These are phyloP conservation scores for Charina bottae DNA, from an alignment of 2,113 vertebrate genomes.

Conservation along the genomic window DNA sequence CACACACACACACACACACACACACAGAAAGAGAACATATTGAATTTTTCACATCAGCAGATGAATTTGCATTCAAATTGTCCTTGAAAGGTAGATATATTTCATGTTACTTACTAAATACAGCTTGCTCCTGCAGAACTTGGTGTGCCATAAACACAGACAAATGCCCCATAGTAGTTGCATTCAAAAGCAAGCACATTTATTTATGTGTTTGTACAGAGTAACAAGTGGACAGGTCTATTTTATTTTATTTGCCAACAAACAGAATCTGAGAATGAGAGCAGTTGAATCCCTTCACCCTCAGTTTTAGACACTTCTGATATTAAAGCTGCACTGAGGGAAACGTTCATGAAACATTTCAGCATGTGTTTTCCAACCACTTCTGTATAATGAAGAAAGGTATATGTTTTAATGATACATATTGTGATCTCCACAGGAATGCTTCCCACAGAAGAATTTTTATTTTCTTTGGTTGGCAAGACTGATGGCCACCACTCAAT, in stretches of 20 bases:
- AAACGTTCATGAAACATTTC: neutral
- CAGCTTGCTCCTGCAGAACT: neutral
- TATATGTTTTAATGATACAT: neutral
- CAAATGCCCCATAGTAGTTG: neutral
- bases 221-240: no score
- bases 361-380: neutral
- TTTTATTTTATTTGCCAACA: neutral
- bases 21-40: neutral
- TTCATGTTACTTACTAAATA: neutral
- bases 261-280: no score
- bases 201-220: neutral
- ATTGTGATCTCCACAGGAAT: neutral
- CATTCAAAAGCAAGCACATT: neutral
- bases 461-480: neutral
- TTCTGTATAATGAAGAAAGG: neutral
- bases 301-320: neutral
- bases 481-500: neutral
- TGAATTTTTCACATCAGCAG: neutral
- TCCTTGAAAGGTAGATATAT: neutral
- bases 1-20: no score
- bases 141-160: neutral
- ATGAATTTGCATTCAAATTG: neutral
- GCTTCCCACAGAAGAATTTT: neutral
- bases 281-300: neutral
- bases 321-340: neutral